Evolutionary conservation across 37 sponge, comb jelly and placozoan genomes (phyloP), one percentile per base, ranked within the genome.

Genomic region (Ianthella basta): DNA sequence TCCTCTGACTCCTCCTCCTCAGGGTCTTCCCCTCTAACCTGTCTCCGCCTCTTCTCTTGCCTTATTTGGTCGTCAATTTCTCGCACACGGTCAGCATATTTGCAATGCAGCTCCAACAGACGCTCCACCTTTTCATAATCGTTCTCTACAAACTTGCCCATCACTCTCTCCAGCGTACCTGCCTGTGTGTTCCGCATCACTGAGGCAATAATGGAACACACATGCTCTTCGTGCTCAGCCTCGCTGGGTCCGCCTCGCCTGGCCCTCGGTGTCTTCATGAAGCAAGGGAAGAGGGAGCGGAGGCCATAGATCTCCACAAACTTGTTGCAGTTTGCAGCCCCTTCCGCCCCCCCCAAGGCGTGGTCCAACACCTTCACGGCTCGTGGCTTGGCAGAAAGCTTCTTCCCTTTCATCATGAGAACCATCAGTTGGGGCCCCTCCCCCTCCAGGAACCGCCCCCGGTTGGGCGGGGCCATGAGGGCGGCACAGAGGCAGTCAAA

Each of bases 381-480:
- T 41, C 92, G 88, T 21, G 84, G 72, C 24, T 90, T 74, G 5
- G 78, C 78, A 10, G 92, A 91, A 69, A 88, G 59, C 82, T 93
- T 99, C 91, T 95, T 99, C 61, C 84, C 91, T 83, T 91, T 92
- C 40, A 99, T 80, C 97, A 99, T 95, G 44, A 99, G 92, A 16
- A 96, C 89, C 99, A 99, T 99, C 84, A 99, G 80, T 85, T 99
- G 97, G 8, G 93, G 94, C 63, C 99, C 99, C 83, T 99, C 99
- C 55, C 97, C 99, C 50, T 93, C 85, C 35, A 99, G 83, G 67
- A 99, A 99, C 59, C 84, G 91, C 0, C 89, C 94, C 64, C 99
- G 72, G 64, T 99, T 99, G 3, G 93, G 92, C 5, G 91, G 64
- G 72, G 67, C 86, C 86, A 95, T 93, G 25, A 99, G 87, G 0